Evolutionary conservation across 2,113 vertebrate species (phyloP), one percentile per base, ranked within the genome.

Genomic region (Pangasianodon gigas): DNA sequence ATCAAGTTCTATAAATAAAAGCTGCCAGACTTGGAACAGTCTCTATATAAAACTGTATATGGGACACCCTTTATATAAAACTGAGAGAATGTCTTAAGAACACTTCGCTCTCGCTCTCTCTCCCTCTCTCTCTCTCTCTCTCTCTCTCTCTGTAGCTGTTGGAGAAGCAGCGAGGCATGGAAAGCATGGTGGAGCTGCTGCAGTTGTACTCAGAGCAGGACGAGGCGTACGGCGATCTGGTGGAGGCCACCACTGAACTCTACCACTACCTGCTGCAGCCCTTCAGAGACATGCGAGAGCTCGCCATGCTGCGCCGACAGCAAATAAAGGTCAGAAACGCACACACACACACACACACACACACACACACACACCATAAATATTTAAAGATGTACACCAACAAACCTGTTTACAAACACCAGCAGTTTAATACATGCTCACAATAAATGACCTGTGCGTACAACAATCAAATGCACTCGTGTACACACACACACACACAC

Each of bases 251-350:
- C 0, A 99, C 96, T 0, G 97, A 98, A 93, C 97, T 99, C 18
- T 99, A 99, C 93, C 98, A 99, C 94, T 99, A 98, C 92, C 95
- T 99, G 91, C 95, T 99, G 3, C 98, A 99, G 92, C 98, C 98
- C 1, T 99, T 99, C 94, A 95, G 98, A 94, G 98, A 99, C 95
- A 99, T 99, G 98, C 96, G 98, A 88, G 98, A 99, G 77, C 96
- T 99, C 88, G 98, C 98, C 0, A 99, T 98, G 97, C 94, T 99
- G 86, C 95, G 97, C 89, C 96, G 98, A 92, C 98, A 99, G 93
- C 98, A 99, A 95, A 99, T 99, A 95, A 99, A 99, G 98, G 98
- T 99, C 96, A 89, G 6, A 74, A 29, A 54, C 77, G 13, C n/a
- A 75, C 51, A 85, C 80, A 83, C 74, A 84, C 44, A 65, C 52